Base-by-base conservation (phyloP, 2,888 invertebrate genomes). In the Encarsia formosa region DNA sequence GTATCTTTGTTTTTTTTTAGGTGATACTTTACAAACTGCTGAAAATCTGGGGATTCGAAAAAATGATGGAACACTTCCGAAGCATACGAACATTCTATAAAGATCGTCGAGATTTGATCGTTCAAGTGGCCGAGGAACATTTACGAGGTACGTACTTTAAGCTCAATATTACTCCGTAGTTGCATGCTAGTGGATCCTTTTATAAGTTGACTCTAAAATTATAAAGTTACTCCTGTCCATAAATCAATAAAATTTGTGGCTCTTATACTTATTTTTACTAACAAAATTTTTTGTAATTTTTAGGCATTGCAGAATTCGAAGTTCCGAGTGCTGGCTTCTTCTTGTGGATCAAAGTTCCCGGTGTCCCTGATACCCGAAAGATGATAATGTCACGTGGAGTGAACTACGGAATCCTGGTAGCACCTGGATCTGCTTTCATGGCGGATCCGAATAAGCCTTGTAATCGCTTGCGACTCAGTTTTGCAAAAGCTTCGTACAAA, bases 391-490 rank as follows among this genome's bases (percentile, higher is more conserved):
- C 81, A 45, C 80, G 84, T 44, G 89, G 87, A 0, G 70, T 85
- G 19, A 76, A 79, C 47, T 82, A 85, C 50, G 82, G 86, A 9
- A 80, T 88, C 2, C 80, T 85, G 66, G 74, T 88, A 59, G 80
- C 85, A 0, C 90, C 90, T 0, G 91, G 90, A 0, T 85, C 84
- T 55, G 85, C 84, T 0, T 90, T 89, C 69, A 79, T 81, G 71
- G 78, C 79, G 44, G 83, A 87, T 69, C 76, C 78, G 1, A 73
- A 74, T 32, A 76, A 78, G 53, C 82, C 85, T 11, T 85, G 83
- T 61, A 82, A 81, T 39, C 84, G 84, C 66, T 73, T 90, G 44
- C 75, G 91, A 44, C 80, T 86, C 31, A 83, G 88, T 1, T 90
- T 83, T 68, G 85, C 88, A 44, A 81, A 84, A 63, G 81, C 85